These are phyloP conservation scores for Vulpes lagopus DNA, from an alignment of 2,113 vertebrate genomes.

Conservation along the genomic window DNA sequence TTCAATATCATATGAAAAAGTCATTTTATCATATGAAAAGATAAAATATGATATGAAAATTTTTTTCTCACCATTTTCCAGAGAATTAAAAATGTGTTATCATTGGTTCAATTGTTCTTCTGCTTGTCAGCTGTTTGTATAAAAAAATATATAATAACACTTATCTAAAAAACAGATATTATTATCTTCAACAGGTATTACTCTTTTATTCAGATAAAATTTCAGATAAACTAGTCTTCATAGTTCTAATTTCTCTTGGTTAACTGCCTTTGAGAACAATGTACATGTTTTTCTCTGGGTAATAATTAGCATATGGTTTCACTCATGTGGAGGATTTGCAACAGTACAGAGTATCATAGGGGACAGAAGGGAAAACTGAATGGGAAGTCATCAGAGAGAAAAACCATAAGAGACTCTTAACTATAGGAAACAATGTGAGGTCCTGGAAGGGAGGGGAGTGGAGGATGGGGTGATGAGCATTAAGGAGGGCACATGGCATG, in stretches of 20 bases:
- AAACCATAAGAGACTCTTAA: background rate
- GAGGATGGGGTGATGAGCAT: background rate
- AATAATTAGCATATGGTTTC: background rate
- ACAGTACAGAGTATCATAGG: background rate
- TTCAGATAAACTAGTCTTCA: conserved; percentile 58
- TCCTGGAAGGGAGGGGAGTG: background rate
- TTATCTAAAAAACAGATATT: conserved; percentile 20
- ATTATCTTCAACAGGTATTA: background rate
- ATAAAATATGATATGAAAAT: conserved; percentile 56
- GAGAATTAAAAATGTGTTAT: background rate
- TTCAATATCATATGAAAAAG: background rate
- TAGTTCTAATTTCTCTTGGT: conserved; percentile 54
- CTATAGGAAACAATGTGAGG: background rate
- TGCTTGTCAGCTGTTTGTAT: background rate
- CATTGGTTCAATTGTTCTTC: conserved; percentile 23
- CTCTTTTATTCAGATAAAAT: conserved; percentile 1
- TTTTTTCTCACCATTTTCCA: conserved; percentile 20
- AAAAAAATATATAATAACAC: conserved; percentile 7
- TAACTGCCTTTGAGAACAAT: background rate
- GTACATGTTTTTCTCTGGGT: background rate
- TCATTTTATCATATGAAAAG: background rate
- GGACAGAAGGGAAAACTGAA: background rate
- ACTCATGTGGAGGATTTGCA: background rate
- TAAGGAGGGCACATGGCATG: background rate
- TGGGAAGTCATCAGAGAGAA: background rate